phyloP scores from a whole-genome alignment of 2,888 invertebrate species.

The Cantharis rufa region DNA sequence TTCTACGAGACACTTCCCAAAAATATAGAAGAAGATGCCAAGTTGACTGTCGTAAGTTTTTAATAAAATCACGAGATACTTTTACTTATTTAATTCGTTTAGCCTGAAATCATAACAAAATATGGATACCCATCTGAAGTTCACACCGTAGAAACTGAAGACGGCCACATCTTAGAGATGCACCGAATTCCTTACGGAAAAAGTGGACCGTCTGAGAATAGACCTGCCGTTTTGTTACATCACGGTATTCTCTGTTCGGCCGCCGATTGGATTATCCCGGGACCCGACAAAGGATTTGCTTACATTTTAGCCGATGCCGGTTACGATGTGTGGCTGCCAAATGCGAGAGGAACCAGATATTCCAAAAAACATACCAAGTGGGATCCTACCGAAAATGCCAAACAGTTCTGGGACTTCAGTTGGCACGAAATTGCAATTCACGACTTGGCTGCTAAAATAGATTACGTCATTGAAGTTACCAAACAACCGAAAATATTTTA shows the following conservation, averaged over 20 bases:
- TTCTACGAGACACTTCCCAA: not conserved
- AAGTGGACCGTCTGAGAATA: constrained; percentile 44
- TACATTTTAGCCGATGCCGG: constrained; percentile 50
- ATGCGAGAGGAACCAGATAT: constrained; percentile 64
- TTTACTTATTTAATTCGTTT: not conserved
- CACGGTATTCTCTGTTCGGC: constrained; percentile 59
- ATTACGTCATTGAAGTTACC: constrained; percentile 60
- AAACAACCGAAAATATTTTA: constrained; percentile 20
- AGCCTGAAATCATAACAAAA: constrained; percentile 47
- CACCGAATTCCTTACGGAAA: constrained; percentile 44
- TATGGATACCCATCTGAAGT: constrained; percentile 49
- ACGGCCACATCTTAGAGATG: constrained; percentile 58
- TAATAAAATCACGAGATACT: not conserved
- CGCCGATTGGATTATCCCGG: constrained; percentile 58
- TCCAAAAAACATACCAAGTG: constrained; percentile 56
- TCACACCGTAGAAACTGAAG: constrained; percentile 52
- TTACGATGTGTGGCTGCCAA: constrained; percentile 62
- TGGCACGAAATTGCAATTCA: constrained; percentile 79
- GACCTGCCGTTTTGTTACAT: constrained; percentile 52
- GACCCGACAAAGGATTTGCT: constrained; percentile 57
- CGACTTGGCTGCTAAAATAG: constrained; percentile 79
- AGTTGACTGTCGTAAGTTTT: not conserved
- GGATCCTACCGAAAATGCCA: constrained; percentile 7
- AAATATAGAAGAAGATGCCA: not conserved
- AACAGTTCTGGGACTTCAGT: constrained; percentile 54